Evolutionary conservation across 1,140 invertebrate species (phyloP), one percentile per base, ranked within the genome.

Genomic region (Nymphalis io): DNA sequence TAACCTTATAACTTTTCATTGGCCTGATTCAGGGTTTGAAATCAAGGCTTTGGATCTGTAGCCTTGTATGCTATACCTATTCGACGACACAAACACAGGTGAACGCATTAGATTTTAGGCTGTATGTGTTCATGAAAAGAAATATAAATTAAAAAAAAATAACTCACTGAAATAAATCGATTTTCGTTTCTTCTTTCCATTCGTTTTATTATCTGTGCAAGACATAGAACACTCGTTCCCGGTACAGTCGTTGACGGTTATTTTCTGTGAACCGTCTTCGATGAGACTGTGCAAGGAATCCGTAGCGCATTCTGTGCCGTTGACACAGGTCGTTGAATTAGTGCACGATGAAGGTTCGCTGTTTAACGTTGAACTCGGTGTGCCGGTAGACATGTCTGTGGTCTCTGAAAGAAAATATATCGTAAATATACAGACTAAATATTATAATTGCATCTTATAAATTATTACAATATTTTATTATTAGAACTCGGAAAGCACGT

Each of bases 91-190:
- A n/a, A n/a, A n/a, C n/a, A n/a, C n/a, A n/a, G n/a, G n/a, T n/a
- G n/a, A n/a, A n/a, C n/a, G n/a, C n/a, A n/a, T n/a, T n/a, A n/a
- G n/a, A n/a, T n/a, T n/a, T 11, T 5, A 39, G 11, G 38, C 38
- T 39, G 38, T 5, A 39, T 39, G 4, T 39, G 4, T 39, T 39
- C n/a, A n/a, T 42, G n/a, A n/a, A n/a, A n/a, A n/a, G n/a, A n/a
- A n/a, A n/a, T n/a, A n/a, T n/a, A n/a, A n/a, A n/a, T n/a, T n/a
- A n/a, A 21, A 42, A 21, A 60, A n/a, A 16, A 51, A 33, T 33
- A 55, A 79, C 77, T 78, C 66, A 79, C 75, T 75, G 59, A 68
- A 76, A 59, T 72, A 80, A 27, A 73, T 40, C 2, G 42, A 57
- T 21, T 51, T 65, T 57, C 20, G 48, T 53, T 68, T 46, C 10